These are phyloP conservation scores for Paralichthys olivaceus DNA, from an alignment of 2,113 vertebrate species.

Conservation along the genomic window DNA sequence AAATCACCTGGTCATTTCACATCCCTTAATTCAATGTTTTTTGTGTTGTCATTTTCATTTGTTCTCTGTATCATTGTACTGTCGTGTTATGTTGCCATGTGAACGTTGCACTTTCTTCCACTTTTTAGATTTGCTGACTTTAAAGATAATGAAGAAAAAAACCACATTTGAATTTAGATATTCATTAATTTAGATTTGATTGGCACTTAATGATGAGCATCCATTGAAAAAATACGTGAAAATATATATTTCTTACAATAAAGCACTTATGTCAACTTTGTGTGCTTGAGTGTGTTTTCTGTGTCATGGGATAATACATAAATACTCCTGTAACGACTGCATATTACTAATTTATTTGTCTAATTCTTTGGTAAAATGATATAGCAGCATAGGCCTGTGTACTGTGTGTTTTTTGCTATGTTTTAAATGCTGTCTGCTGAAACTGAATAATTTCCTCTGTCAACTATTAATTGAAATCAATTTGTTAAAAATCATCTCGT, in stretches of 20 bases:
- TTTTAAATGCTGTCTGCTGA: background rate
- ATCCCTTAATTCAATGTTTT: background rate
- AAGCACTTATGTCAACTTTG: background rate
- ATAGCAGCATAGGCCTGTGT: background rate
- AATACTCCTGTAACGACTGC: background rate
- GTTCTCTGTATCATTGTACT: background rate
- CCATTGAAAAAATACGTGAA: background rate
- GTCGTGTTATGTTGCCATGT: background rate
- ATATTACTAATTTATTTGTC: background rate
- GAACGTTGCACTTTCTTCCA: conserved; percentile 7
- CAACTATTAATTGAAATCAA: background rate
- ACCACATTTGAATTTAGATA: conserved; percentile 1
- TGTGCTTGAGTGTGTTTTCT: background rate
- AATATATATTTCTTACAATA: conserved; percentile 5
- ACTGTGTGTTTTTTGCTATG: background rate
- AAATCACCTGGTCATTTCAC: background rate
- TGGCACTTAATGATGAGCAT: background rate
- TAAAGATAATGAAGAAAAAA: background rate
- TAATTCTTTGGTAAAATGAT: background rate
- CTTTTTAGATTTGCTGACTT: background rate
- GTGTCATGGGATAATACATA: background rate
- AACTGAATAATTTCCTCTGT: background rate
- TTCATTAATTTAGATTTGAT: background rate
- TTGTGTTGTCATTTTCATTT: too few species aligned
- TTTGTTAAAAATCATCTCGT: too few species aligned